Percentiles rank a stretch among this genome's conserved stretches.
These are phyloP conservation scores for Acropora yongei DNA, from an alignment of 64 coral and sea anemone genomes.

Conservation along the genomic window DNA sequence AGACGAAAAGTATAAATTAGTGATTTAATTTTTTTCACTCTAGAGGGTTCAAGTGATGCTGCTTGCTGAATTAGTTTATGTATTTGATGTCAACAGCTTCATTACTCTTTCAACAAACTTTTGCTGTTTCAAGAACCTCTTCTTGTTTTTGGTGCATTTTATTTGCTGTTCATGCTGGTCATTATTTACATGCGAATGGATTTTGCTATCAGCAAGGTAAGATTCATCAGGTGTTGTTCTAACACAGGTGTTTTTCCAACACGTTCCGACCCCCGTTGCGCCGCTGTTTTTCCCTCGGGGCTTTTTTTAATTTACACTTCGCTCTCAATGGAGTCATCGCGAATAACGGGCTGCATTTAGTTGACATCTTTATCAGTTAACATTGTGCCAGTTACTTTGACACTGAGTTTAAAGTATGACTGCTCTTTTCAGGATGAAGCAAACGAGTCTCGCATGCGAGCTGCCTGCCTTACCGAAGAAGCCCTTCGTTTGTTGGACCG, in stretches of 20 bases:
- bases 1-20: no score
- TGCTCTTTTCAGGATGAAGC: constrained; percentile 77
- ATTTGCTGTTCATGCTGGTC: constrained; percentile 94
- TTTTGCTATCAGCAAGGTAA: constrained; percentile 99
- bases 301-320: no score
- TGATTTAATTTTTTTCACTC: no score
- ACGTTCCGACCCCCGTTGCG: no score
- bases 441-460: constrained; percentile 91
- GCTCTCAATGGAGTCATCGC: no score
- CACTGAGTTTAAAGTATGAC: not conserved
- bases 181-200: constrained; percentile 96
- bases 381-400: not conserved
- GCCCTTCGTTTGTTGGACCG: constrained; percentile 85
- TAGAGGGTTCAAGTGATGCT: not conserved
- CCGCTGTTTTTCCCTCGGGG: no score
- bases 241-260: no score
- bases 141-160: constrained; percentile 95
- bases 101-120: constrained; percentile 96
- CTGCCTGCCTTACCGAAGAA: constrained; percentile 93
- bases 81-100: constrained; percentile 53
- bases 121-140: constrained; percentile 95
- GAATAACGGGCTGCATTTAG: no score
- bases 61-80: no score
- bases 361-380: no score
- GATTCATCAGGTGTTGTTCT: not conserved